Evolutionary conservation across 2,888 invertebrate species (phyloP).

Genomic region (Coelinius sp.): DNA sequence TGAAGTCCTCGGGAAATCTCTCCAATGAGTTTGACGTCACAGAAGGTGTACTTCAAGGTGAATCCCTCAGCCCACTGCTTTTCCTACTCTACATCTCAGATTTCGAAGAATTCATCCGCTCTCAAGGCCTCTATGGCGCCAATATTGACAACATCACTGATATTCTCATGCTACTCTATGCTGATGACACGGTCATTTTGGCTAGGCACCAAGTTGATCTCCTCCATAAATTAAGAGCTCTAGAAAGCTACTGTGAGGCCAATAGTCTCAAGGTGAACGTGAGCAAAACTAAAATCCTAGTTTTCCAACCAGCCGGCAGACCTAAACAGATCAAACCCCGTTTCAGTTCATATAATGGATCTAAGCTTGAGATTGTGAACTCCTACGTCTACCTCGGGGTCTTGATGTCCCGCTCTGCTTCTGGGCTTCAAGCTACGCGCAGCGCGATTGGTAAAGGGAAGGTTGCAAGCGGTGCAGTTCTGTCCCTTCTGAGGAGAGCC

Average conservation of each 20-base stretch:
- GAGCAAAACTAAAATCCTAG: constrained; percentile 32
- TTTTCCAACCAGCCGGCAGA: background rate
- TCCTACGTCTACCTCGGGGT: background rate
- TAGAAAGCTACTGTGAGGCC: constrained; percentile 22
- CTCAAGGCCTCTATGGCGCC: background rate
- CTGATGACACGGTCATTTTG: background rate
- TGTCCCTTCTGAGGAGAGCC: background rate
- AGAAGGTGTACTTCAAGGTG: constrained; percentile 12
- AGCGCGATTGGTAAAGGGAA: background rate
- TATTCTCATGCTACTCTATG: too few species aligned
- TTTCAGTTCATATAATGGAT: background rate
- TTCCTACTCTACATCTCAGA: background rate
- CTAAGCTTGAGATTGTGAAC: background rate
- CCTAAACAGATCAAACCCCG: background rate
- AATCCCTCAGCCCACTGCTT: too few species aligned
- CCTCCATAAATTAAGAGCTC: background rate
- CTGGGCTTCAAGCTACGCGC: background rate
- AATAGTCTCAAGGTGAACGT: constrained; percentile 30
- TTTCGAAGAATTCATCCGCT: background rate
- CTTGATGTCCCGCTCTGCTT: background rate
- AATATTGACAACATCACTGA: background rate
- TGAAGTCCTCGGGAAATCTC: background rate
- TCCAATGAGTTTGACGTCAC: constrained; percentile 1
- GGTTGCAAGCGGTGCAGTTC: background rate
- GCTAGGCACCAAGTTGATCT: background rate